Percentiles rank a stretch among this genome's conserved stretches.
Evolutionary conservation across 1,140 invertebrate genomes (phyloP).

Genomic region (Proctacanthus coquilletti): DNA sequence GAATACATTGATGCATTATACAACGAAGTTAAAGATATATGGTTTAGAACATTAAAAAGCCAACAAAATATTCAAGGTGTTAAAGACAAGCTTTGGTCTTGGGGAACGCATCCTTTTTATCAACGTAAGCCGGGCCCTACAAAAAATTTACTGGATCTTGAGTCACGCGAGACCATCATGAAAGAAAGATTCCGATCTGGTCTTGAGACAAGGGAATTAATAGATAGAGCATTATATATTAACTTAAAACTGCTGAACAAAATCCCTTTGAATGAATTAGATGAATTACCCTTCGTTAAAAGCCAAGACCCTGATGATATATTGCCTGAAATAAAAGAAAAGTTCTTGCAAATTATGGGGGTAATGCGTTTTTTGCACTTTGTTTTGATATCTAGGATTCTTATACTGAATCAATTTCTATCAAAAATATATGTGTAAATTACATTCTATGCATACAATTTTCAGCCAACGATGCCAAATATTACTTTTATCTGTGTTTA

Average conservation of each 20-base stretch:
- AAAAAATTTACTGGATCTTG: constrained; percentile 35
- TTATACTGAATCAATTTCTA: too few relatives aligned
- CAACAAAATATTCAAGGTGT: constrained; percentile 35
- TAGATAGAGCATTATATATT: constrained; percentile 39
- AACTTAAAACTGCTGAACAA: constrained; percentile 39
- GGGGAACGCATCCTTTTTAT: constrained; percentile 41
- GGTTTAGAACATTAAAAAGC: constrained; percentile 39
- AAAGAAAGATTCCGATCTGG: constrained; percentile 20
- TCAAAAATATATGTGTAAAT: too few relatives aligned
- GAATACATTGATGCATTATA: constrained; percentile 1
- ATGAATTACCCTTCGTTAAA: constrained; percentile 20
- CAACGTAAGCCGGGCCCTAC: constrained; percentile 36
- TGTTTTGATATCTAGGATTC: too few relatives aligned
- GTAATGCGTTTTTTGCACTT: too few relatives aligned
- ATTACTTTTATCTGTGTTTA: too few relatives aligned
- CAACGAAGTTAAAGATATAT: constrained; percentile 25
- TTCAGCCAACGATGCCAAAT: too few relatives aligned
- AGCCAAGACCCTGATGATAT: constrained; percentile 14
- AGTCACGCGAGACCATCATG: constrained; percentile 33
- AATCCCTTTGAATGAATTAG: constrained; percentile 10
- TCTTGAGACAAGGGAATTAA: constrained; percentile 32
- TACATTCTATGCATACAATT: too few relatives aligned
- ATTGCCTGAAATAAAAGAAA: constrained; percentile 14
- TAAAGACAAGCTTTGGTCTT: constrained; percentile 34
- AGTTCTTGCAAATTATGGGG: constrained; percentile 9